Conservation (phyloP, 2,888 invertebrate genomes). For the Torymus texanus region DNA sequence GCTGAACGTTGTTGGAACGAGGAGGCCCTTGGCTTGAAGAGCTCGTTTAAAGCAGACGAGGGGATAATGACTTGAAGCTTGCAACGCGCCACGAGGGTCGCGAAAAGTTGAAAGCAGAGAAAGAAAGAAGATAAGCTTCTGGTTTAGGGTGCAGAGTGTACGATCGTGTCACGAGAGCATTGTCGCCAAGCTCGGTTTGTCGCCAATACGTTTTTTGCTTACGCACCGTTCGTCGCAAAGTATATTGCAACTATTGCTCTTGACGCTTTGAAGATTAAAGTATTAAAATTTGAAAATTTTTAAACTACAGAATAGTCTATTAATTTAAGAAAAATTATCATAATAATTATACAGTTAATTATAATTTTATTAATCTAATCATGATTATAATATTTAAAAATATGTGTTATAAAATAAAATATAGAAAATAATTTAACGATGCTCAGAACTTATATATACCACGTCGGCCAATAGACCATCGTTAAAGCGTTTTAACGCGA, state of each 20-base stretch:
- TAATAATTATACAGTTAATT: too few relatives aligned
- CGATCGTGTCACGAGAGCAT: slow-evolving; percentile 47
- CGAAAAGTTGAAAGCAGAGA: slow-evolving; percentile 25
- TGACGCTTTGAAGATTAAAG: too few relatives aligned
- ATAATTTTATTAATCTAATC: too few relatives aligned
- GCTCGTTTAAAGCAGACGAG: slow-evolving; percentile 41
- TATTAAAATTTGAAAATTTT: too few relatives aligned
- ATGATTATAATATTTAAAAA: too few relatives aligned
- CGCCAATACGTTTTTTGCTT: slow-evolving; percentile 17
- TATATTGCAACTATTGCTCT: too few relatives aligned
- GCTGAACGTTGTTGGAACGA: slow-evolving; percentile 49
- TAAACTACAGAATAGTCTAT: too few relatives aligned
- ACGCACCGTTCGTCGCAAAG: too few relatives aligned
- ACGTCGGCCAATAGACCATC: background rate
- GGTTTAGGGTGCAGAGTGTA: slow-evolving; percentile 35
- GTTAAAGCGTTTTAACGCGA: background rate
- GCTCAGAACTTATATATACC: background rate
- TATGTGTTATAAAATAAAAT: too few relatives aligned
- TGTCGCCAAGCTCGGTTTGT: slow-evolving; percentile 51
- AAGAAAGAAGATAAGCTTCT: slow-evolving; percentile 28
- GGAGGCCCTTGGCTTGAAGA: slow-evolving; percentile 54
- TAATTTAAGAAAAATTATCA: too few relatives aligned
- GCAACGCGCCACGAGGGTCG: slow-evolving; percentile 32
- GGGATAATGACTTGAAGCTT: slow-evolving; percentile 50
- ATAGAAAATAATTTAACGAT: too few relatives aligned